These are phyloP conservation scores for Artemia franciscana DNA, from an alignment of 1,140 invertebrate genomes.

Conservation along the genomic window DNA sequence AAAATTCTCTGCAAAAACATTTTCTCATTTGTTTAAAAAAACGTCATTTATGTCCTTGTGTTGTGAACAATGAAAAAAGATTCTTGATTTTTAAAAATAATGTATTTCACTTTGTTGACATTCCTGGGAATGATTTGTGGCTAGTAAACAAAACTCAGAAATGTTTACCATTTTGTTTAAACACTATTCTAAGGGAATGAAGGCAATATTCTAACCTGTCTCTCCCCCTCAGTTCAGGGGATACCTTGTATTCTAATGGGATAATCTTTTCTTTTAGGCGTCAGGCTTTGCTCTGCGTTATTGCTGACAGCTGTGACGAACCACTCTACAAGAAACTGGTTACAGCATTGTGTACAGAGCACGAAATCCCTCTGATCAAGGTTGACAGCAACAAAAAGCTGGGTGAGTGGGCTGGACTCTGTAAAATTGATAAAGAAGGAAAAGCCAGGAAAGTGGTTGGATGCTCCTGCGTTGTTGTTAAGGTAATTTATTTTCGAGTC, in stretches of 20 bases:
- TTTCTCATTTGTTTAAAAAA: too few relatives aligned
- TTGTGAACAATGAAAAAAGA: too few relatives aligned
- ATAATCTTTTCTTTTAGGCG: conserved; percentile 31
- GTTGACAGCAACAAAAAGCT: conserved; percentile 97
- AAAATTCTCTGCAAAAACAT: too few relatives aligned
- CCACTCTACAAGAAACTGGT: conserved; percentile 90
- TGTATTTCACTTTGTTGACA: too few relatives aligned
- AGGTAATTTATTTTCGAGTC: too few relatives aligned
- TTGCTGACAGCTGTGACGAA: conserved; percentile 96
- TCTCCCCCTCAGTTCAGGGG: too few relatives aligned
- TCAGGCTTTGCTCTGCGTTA: conserved; percentile 80
- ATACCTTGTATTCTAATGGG: too few relatives aligned
- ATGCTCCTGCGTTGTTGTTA: conserved; percentile 93
- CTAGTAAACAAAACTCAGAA: conserved; percentile 11
- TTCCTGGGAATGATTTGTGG: conserved; percentile 6
- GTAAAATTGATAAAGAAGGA: conserved; percentile 96
- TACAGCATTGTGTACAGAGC: conserved; percentile 93
- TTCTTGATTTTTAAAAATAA: too few relatives aligned
- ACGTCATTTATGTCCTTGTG: too few relatives aligned
- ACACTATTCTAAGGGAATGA: too few relatives aligned
- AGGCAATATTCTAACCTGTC: too few relatives aligned
- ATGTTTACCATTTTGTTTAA: too few relatives aligned
- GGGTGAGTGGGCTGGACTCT: conserved; percentile 95
- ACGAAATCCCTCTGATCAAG: conserved; percentile 87
- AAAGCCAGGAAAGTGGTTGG: conserved; percentile 97